A percentile compares a stretch with the other conserved stretches of the same genome.
These are phyloP conservation scores for Ovis aries DNA, from an alignment of 2,113 vertebrate genomes.

Conservation along the genomic window DNA sequence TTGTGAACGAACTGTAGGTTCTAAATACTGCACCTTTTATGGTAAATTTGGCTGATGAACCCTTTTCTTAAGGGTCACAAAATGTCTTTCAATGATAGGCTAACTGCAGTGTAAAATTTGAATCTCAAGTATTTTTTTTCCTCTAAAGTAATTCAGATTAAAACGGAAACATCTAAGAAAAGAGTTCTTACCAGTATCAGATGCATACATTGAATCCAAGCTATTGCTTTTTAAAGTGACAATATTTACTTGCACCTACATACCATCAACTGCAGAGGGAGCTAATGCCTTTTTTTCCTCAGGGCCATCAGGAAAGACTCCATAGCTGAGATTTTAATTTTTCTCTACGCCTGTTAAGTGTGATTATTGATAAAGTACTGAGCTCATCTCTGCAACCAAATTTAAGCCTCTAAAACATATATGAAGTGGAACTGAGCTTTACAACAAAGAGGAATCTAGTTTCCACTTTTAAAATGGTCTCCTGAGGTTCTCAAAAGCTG, in stretches of 20 bases:
- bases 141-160: background rate
- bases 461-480: slow-evolving; percentile 25
- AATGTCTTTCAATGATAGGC: background rate
- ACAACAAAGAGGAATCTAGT: background rate
- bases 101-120: background rate
- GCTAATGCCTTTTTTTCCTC: slow-evolving; percentile 37
- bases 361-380: background rate
- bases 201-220: background rate
- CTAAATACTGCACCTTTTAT: background rate
- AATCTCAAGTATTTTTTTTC: background rate
- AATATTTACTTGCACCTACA: slow-evolving; percentile 2
- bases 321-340: background rate
- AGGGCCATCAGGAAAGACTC: background rate
- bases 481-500: background rate
- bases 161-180: background rate
- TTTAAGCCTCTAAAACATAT: background rate
- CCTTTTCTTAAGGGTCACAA: background rate
- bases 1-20: background rate
- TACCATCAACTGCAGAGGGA: slow-evolving; percentile 49
- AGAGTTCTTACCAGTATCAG: background rate
- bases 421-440: background rate
- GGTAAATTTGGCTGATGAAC: background rate
- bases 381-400: background rate
- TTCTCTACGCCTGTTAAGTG: background rate
- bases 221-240: background rate